Evolutionary conservation across 2,888 invertebrate genomes (phyloP).

Genomic region (Andrena hattorfiana): DNA sequence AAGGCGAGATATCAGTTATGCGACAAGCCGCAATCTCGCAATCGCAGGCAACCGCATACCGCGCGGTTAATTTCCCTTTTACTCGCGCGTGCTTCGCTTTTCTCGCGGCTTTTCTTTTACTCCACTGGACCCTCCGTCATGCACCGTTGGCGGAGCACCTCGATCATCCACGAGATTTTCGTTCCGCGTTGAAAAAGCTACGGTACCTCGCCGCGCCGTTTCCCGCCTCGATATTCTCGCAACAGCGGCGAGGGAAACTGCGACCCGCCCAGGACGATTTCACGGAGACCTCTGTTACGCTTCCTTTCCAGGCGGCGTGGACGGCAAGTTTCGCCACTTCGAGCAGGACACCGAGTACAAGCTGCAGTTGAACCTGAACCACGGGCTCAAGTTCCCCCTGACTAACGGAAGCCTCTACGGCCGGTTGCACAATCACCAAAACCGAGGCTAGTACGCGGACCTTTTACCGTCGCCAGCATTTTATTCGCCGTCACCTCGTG

Average conservation of each 20-base stretch:
- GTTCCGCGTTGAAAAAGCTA: too few relatives aligned
- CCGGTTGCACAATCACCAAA: constrained; percentile 85
- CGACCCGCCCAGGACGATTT: constrained; percentile 30
- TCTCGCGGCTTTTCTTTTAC: neutral
- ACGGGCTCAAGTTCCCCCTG: constrained; percentile 87
- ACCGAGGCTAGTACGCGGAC: constrained; percentile 74
- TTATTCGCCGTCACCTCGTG: neutral
- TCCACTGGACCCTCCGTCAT: neutral
- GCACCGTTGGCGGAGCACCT: neutral
- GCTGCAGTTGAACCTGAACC: constrained; percentile 83
- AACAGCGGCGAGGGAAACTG: constrained; percentile 24
- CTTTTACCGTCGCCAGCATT: neutral
- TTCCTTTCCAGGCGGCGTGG: constrained; percentile 85
- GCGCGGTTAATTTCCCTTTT: constrained; percentile 40
- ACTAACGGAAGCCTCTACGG: constrained; percentile 88
- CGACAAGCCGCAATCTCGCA: constrained; percentile 41
- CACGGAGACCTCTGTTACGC: constrained; percentile 46
- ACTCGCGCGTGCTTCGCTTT: constrained; percentile 19
- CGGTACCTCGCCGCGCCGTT: too few relatives aligned
- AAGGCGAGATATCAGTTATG: constrained; percentile 47
- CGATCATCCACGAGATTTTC: neutral
- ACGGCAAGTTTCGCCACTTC: constrained; percentile 88
- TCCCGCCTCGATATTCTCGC: constrained; percentile 29
- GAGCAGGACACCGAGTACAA: constrained; percentile 84
- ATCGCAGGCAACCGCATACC: constrained; percentile 41